These are phyloP conservation scores for Sarcophaga bullata DNA, from an alignment of 1,140 invertebrate genomes.

Conservation along the genomic window DNA sequence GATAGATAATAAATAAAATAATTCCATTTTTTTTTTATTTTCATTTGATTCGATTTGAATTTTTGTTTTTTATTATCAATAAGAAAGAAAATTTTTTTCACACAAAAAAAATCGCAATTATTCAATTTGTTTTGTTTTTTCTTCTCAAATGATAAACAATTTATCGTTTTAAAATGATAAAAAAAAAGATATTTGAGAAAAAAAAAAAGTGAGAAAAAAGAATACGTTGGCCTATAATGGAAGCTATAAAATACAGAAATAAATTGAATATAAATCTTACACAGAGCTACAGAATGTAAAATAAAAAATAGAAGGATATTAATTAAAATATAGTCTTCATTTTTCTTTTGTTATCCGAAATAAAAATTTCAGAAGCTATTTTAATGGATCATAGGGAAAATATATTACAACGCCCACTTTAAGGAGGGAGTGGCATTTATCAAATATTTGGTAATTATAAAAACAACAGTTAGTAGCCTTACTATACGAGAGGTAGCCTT, in stretches of 20 bases:
- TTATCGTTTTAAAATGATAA: neutral
- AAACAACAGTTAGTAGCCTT: no score
- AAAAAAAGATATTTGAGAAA: neutral
- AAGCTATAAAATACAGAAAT: neutral
- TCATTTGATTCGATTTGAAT: no score
- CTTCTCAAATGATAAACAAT: neutral
- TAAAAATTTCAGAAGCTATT: no score
- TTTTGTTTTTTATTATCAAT: no score
- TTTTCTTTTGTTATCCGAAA: no score
- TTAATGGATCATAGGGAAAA: no score
- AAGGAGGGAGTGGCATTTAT: no score
- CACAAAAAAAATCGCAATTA: conserved; percentile 5
- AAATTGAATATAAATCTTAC: conserved; percentile 11
- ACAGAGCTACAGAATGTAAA: neutral
- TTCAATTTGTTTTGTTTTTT: neutral
- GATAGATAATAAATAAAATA: neutral
- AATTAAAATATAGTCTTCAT: neutral
- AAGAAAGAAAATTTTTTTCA: neutral
- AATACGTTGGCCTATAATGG: neutral
- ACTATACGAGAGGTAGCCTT: no score
- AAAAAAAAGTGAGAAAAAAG: neutral
- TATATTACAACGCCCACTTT: no score
- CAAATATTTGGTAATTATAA: no score
- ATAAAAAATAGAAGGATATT: neutral
- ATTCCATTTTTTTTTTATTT: no score